Conservation (phyloP, 2,888 invertebrate genomes). For the Coelinius sp. region DNA sequence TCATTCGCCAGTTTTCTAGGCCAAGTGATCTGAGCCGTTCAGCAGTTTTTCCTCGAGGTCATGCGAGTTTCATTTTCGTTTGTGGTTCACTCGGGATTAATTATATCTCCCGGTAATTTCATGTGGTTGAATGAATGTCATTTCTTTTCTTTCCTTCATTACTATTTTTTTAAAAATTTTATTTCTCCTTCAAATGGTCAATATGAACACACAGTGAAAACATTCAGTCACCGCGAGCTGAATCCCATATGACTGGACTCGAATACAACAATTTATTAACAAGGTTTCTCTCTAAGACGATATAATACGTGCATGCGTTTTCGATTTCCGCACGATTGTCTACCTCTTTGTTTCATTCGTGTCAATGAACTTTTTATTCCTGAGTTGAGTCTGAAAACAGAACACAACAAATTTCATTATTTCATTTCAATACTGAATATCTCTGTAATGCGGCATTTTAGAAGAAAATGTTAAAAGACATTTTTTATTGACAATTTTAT, state of each 20-base stretch:
- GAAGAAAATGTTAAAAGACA: no score
- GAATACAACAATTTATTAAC: background rate
- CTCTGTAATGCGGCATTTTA: background rate
- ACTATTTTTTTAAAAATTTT: background rate
- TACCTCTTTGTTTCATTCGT: background rate
- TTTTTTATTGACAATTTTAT: no score
- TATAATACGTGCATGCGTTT: constrained; percentile 20
- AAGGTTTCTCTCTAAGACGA: constrained; percentile 6
- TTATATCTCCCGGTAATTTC: constrained; percentile 10
- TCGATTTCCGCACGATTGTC: background rate
- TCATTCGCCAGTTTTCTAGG: constrained; percentile 38
- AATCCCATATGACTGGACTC: constrained; percentile 9
- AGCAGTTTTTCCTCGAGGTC: constrained; percentile 30
- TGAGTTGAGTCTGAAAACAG: background rate
- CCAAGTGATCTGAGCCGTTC: constrained; percentile 18
- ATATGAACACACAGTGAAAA: constrained; percentile 5
- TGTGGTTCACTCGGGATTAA: constrained; percentile 31
- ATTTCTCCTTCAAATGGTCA: background rate
- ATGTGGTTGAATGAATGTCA: constrained; percentile 5
- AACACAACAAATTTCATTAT: background rate
- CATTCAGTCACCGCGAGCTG: constrained; percentile 17
- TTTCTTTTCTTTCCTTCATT: background rate
- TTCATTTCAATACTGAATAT: no score
- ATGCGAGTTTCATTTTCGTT: constrained; percentile 36
- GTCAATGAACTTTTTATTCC: constrained; percentile 5